Evolutionary conservation across 2,113 vertebrate species (phyloP), one percentile per base, ranked within the genome.

Genomic region (Chaetura pelagica): DNA sequence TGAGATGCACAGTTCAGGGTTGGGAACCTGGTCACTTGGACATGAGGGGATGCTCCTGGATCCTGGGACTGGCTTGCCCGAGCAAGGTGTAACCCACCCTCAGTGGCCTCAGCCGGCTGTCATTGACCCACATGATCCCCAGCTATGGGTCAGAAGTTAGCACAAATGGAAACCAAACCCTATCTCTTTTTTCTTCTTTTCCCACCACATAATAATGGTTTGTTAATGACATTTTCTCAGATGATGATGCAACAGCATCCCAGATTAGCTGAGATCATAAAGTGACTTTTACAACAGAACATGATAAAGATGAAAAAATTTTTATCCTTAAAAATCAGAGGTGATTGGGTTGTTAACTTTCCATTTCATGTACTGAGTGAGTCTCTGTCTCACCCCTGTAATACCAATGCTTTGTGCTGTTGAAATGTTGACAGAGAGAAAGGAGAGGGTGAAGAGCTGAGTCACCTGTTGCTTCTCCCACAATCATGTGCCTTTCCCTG

Each of bases 11-110:
- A n/a, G 67, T 62, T 67, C 22, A 10, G 63, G 44, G 9, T 7
- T 46, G 42, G n/a, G 17, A 57, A 8, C 40, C 34, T 17, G 9
- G 24, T 29, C 22, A 11, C 9, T 1, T 1, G 29, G 19, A 10
- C 1, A 0, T 2, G 9, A 35, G 44, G 17, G 8, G 34, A 42
- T 59, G 59, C 34, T 87, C 24, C 76, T 89, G 23, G 35, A 10
- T 13, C 4, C 7, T 20, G 64, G n/a, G 64, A 24, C 26, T 61
- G 0, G 0, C 34, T 77, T 0, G 0, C 27, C n/a, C 35, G 24
- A n/a, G 7, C 5, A n/a, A n/a, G n/a, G n/a, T 74, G 44, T 52
- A n/a, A 13, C 34, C 32, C 52, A 34, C 23, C 1, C 3, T 26
- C 49, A 51, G 0, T 0, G 1, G 10, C 67, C 55, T 54, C 2